Evolutionary conservation across 2,888 invertebrate genomes (phyloP).

Genomic region (Euproctis similis): DNA sequence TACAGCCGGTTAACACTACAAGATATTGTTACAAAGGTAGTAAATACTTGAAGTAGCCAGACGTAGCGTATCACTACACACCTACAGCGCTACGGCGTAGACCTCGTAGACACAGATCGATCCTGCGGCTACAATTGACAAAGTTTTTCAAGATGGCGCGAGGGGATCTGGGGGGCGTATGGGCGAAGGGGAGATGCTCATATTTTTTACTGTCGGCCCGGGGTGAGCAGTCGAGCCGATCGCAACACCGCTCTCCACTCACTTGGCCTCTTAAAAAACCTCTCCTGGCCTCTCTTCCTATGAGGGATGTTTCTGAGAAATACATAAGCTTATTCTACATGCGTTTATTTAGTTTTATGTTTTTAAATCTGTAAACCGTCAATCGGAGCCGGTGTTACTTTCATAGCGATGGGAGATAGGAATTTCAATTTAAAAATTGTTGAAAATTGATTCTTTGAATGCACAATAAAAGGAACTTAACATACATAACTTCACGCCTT

Average conservation of each 20-base stretch:
- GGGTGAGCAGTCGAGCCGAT: constrained; percentile 74
- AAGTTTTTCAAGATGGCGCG: constrained; percentile 73
- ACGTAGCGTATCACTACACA: constrained; percentile 13
- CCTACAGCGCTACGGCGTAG: constrained; percentile 45
- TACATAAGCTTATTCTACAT: constrained; percentile 49
- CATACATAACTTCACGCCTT: too few species aligned
- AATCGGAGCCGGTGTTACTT: constrained; percentile 31
- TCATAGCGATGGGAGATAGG: constrained; percentile 23
- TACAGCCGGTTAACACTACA: constrained; percentile 10
- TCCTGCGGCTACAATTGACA: constrained; percentile 70
- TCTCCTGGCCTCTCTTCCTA: constrained; percentile 54
- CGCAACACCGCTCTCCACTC: constrained; percentile 73
- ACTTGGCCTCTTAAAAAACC: constrained; percentile 69
- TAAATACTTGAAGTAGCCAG: background rate
- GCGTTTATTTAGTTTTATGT: constrained; percentile 47
- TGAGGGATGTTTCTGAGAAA: constrained; percentile 53
- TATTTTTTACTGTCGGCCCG: constrained; percentile 74
- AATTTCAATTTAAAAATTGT: too few species aligned
- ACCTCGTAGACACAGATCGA: constrained; percentile 66
- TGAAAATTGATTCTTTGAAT: too few species aligned
- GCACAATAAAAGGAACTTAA: too few species aligned
- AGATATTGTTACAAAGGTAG: background rate
- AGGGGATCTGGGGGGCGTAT: constrained; percentile 34
- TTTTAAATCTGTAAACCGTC: constrained; percentile 38
- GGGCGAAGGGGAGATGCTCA: constrained; percentile 58